Base-by-base conservation (phyloP, 2,888 invertebrate species). In the Eupeodes latifasciatus region DNA sequence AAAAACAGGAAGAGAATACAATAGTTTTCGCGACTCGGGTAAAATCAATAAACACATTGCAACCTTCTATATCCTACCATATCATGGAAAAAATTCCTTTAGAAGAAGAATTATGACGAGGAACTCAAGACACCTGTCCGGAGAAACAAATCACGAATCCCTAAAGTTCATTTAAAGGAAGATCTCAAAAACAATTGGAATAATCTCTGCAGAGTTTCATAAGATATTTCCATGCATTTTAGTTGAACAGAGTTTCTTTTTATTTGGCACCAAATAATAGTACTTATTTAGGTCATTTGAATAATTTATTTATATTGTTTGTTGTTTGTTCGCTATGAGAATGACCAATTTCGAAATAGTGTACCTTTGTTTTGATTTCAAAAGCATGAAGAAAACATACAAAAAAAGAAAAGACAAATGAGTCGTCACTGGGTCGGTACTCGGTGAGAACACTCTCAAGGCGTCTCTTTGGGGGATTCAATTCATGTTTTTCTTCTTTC, bases 21-120 rank as follows among this genome's bases (percentile, higher is more conserved):
- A 7, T 7, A 16, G 57, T 19, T 53, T 27, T 27, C 27, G 1
- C 27, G 27, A 27, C 44, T 14, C 10, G 69, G 74, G 86, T 44
- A 87, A 87, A 87, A 87, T 87, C 87, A 84, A 87, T 87, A 87
- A 84, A 59, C 27, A 82, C 62, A 57, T 40, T 7, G 6, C 5
- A 51, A 75, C 66, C 12, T 40, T 0, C 53, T 14, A 44, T 27
- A 27, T 27, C 27, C 27, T 27, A 27, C 27, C 27, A 27, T 27
- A 27, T 27, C 27, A 27, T 27, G 2, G 40, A 40, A 44, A 51
- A 27, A 40, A 16, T 5, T 36, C 55, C 19, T 55, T 4, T 4
- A 40, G 40, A 10, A 66, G 59, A 64, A 64, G 49, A 79, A 57
- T 64, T 66, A 80, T 57, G n/a, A 67, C 49, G 4, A 16, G 6